These are phyloP conservation scores for Keiferia lycopersicella DNA, from an alignment of 2,888 invertebrate genomes.

Conservation along the genomic window DNA sequence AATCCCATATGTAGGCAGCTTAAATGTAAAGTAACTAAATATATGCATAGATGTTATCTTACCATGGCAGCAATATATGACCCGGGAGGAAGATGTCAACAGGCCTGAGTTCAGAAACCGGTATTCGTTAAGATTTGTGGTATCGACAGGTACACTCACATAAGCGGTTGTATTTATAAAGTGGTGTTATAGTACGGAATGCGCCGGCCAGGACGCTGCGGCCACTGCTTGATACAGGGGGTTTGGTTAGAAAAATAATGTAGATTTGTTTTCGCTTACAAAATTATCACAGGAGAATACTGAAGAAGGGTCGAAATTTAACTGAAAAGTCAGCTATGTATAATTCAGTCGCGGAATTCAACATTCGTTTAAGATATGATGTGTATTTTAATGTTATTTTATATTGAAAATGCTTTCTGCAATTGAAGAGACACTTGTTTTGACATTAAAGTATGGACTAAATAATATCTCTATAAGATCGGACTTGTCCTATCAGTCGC, in stretches of 20 bases:
- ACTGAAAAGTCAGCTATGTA: too few species aligned
- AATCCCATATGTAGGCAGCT: not conserved
- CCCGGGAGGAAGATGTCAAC: slow-evolving; percentile 63
- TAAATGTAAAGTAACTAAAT: not conserved
- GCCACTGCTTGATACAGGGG: slow-evolving; percentile 51
- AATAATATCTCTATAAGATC: too few species aligned
- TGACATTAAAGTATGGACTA: too few species aligned
- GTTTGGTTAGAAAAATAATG: slow-evolving; percentile 29
- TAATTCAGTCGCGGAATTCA: too few species aligned
- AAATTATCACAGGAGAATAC: not conserved
- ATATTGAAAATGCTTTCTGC: too few species aligned
- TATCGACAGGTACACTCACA: slow-evolving; percentile 63
- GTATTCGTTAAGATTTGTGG: slow-evolving; percentile 53
- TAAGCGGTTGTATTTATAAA: slow-evolving; percentile 74
- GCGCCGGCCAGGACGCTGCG: slow-evolving; percentile 50
- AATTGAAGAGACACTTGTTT: too few species aligned
- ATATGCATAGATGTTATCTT: slow-evolving; percentile 10
- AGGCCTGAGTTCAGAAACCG: slow-evolving; percentile 45
- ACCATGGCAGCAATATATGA: slow-evolving; percentile 18
- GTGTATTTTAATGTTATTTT: too few species aligned
- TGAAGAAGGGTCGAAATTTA: too few species aligned
- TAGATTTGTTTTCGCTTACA: not conserved
- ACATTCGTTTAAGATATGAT: too few species aligned
- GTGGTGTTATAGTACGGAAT: slow-evolving; percentile 73
- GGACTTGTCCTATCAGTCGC: too few species aligned